Evolutionary conservation across 2,113 vertebrate genomes (phyloP), one percentile per base, ranked within the genome.

Genomic region (Onychostoma macrolepis): DNA sequence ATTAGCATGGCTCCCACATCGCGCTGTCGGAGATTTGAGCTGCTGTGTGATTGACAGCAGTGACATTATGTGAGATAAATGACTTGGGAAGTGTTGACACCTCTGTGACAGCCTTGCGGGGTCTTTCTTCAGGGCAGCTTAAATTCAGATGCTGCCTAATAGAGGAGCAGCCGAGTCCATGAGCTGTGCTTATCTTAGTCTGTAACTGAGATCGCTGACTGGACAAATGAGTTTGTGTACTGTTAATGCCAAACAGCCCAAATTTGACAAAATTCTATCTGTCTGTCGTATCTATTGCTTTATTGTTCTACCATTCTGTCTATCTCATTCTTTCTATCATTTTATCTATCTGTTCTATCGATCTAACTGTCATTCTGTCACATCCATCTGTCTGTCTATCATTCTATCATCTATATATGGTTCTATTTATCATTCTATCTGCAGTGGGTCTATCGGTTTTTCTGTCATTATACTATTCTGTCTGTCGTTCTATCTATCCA

Each of bases 31-130:
- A 90, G 89, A 81, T 77, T 72, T 45, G 75, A 89, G 90, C 61
- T 79, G 45, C 81, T 50, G 58, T 84, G 69, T 94, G 93, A 94
- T 86, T 94, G 94, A 94, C 93, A 95, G 91, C 71, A 3, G 81
- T 93, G 93, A 89, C 92, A 93, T 93, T 94, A 90, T 91, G 88
- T 61, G 65, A 84, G 61, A 86, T 89, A 88, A 85, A 85, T 72
- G 76, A 92, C 87, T 61, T 58, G 61, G 82, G 80, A 85, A 84
- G 85, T 75, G 89, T 90, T 90, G 92, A 92, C 89, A 83, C 84
- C 85, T 88, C 26, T 79, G 84, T 88, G 89, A 91, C 87, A 89
- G 80, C 83, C 26, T 84, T 36, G 83, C 88, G 87, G 56, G 91
- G 92, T 92, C 90, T 85, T 88, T 87, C 80, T 90, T 79, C 78